Evolutionary conservation across 2,113 vertebrate species (phyloP).

Genomic region (Empidonax traillii): DNA sequence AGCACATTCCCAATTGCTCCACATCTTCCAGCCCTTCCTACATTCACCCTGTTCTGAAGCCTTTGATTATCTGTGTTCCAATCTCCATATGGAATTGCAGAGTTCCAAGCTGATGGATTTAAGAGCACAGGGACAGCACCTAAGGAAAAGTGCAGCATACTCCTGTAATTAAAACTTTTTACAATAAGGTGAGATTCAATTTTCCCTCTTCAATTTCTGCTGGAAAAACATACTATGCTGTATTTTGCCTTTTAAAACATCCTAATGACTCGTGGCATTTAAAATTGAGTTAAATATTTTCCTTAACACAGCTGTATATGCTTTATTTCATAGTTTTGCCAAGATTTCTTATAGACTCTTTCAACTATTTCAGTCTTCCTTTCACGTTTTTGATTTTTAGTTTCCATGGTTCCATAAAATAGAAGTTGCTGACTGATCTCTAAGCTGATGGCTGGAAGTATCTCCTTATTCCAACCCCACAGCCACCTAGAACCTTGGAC

Average conservation of each 20-base stretch:
- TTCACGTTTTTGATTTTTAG: background rate
- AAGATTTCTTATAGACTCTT: background rate
- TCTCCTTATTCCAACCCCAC: background rate
- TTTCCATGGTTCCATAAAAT: background rate
- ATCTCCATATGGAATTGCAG: background rate
- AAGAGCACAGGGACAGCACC: background rate
- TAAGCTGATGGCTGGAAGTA: background rate
- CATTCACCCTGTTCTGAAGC: background rate
- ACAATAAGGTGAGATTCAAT: background rate
- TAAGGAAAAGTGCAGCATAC: background rate
- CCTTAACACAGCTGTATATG: conserved; percentile 6
- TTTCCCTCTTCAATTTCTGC: background rate
- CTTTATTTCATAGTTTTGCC: conserved; percentile 3
- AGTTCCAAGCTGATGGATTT: background rate
- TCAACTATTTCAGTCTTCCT: background rate
- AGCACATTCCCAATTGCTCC: background rate
- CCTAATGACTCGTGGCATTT: background rate
- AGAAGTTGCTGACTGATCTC: background rate
- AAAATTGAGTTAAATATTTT: conserved; percentile 7
- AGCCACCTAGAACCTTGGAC: background rate
- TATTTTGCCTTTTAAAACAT: background rate
- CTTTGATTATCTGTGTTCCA: background rate
- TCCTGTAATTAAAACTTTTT: background rate
- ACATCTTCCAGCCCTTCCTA: background rate
- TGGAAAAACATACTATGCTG: background rate